Conservation (phyloP, 2,888 invertebrate genomes). For the Philopedon plagiatum region DNA sequence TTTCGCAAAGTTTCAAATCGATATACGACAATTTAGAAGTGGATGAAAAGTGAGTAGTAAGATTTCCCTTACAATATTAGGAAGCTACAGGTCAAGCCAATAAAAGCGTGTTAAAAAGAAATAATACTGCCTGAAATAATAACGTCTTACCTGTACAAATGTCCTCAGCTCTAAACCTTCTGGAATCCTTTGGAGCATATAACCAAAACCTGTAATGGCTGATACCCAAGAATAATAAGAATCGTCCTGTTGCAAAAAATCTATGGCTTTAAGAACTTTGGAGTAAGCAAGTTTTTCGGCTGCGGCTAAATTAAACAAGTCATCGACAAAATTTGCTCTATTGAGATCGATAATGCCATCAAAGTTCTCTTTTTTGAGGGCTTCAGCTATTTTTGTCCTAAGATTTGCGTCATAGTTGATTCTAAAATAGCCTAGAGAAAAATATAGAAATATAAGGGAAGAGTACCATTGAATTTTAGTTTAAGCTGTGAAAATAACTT, state of each 20-base stretch:
- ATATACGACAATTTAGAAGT: too few relatives aligned
- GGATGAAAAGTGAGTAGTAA: too few relatives aligned
- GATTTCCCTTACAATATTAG: too few relatives aligned
- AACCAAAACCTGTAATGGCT: slow-evolving; percentile 65
- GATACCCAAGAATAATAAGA: slow-evolving; percentile 84
- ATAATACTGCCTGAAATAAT: too few relatives aligned
- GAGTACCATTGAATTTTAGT: too few relatives aligned
- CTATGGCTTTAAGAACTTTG: slow-evolving; percentile 75
- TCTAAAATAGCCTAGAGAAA: slow-evolving; percentile 74
- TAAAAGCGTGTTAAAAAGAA: too few relatives aligned
- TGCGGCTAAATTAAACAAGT: slow-evolving; percentile 77
- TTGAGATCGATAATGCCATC: slow-evolving; percentile 74
- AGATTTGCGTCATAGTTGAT: slow-evolving; percentile 75
- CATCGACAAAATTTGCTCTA: slow-evolving; percentile 84
- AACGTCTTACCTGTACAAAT: slow-evolving; percentile 42
- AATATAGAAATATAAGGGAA: too few relatives aligned
- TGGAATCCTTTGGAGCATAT: slow-evolving; percentile 49
- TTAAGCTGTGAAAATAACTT: too few relatives aligned
- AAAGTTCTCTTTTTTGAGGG: slow-evolving; percentile 68
- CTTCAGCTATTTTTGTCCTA: slow-evolving; percentile 74
- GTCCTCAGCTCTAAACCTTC: slow-evolving; percentile 35
- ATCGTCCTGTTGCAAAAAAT: slow-evolving; percentile 78
- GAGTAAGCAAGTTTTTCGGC: slow-evolving; percentile 71
- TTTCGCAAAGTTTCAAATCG: too few relatives aligned
- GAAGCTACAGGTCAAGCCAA: too few relatives aligned